Base-by-base conservation (phyloP, 2,797 vertebrate genomes). In the Xiphophorus birchmanni region DNA sequence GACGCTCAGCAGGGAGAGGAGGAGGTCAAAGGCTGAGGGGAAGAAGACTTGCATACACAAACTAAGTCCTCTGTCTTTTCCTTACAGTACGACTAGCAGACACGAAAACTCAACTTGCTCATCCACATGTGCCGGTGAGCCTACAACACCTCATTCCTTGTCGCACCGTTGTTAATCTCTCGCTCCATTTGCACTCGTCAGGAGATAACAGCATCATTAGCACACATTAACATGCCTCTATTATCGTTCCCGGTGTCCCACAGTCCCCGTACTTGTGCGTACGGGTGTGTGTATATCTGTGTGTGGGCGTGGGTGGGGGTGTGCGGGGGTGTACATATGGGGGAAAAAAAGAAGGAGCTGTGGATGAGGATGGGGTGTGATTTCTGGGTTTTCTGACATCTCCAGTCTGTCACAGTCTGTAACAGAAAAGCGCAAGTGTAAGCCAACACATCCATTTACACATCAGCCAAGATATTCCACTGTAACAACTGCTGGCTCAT, bases 191-290 rank as follows among this genome's bases (percentile, higher is more conserved):
- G 86, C 92, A 93, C 92, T 93, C 86, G 60, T 91, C 82, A 73
- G 89, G 88, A 93, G 91, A 93, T 94, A 93, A 94, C 84, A 82
- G 85, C 90, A 90, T 93, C 92, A 93, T 95, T 95, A 94, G 91
- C 92, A 87, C 80, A 92, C 92, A 94, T 94, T 94, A 94, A 82
- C 92, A 89, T 87, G 88, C 90, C 91, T 92, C 78, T 92, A 82
- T 92, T 91, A 94, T 91, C 90, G 73, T 92, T 86, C 84, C 73
- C 87, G 87, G 77, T 83, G 87, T 88, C 89, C 81, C 85, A 37
- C 37, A 76, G 86, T 85, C 80, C 75, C 76, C 6, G 48, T 89
- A 77, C 32, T 44, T 82, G 75, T 77, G 77, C 40, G 3, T 0
- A 8, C 11, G 11, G 32, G 67, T 44, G 15, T 44, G 71, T 15